Evolutionary conservation across 1,140 invertebrate genomes (phyloP), one percentile per base, ranked within the genome.

Genomic region (Cardiocondyla obscurior): DNA sequence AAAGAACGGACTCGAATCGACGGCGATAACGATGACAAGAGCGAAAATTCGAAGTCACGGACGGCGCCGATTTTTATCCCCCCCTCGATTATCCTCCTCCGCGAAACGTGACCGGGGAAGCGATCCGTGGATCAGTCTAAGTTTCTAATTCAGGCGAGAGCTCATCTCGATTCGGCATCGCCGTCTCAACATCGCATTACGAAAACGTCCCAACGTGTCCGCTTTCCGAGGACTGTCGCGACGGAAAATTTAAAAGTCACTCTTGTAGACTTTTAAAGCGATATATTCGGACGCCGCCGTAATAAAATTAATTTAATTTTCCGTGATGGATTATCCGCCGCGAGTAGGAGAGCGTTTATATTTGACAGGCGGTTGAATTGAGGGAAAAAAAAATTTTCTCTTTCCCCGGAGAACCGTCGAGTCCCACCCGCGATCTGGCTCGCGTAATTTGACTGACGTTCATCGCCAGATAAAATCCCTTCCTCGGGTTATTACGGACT

Each of bases 51-150:
- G 10, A 44, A 53, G 58, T 73, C 60, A 69, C 73, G 51, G 74
- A 83, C 70, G 67, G 81, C 86, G 74, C 82, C 85, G 84, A 85
- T 84, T 84, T 74, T 60, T 81, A 89, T 89, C 85, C 74, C 85
- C 74, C 76, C 81, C 77, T 90, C 89, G 82, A 86, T 90, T 90
- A 90, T 62, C 33, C 30, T 10, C 30, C 86, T 84, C 67, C 69
- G 33, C 73, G 49, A 42, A 73, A 90, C 88, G 90, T 90, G 87
- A 89, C 89, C 70, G 65, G 60, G 51, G 36, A 82, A 76, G 72
- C 82, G 77, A 90, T 79, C 85, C 60, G 33, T 30, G 76, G 82
- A 88, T 90, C 76, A 82, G 76, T 79, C 81, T 81, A 73, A 81
- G 46, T 84, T 81, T 55, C 14, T 58, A 73, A 82, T 82, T 57